Conservation (phyloP, 2,113 vertebrate genomes). For the Ictalurus furcatus region DNA sequence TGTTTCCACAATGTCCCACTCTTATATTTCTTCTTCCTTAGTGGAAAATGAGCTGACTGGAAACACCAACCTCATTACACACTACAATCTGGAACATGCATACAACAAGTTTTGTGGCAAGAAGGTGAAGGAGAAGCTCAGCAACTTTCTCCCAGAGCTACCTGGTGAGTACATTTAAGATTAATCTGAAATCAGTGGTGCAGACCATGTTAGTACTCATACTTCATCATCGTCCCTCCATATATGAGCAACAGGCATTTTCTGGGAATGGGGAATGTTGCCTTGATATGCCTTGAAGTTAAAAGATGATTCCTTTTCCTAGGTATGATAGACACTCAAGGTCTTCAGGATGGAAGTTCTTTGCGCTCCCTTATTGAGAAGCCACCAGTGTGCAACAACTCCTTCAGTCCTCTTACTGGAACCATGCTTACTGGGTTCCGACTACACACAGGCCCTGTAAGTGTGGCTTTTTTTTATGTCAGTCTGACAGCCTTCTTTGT, state of each 20-base stretch:
- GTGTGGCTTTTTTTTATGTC: conserved; percentile 26
- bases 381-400: conserved; percentile 91
- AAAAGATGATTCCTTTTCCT: conserved; percentile 10
- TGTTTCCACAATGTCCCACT: not conserved
- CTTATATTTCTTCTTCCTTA: conserved; percentile 55
- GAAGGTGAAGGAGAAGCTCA: conserved; percentile 98
- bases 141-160: conserved; percentile 95
- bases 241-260: not conserved
- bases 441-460: conserved; percentile 92
- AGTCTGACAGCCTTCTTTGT: not conserved
- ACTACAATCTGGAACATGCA: conserved; percentile 94
- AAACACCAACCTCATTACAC: conserved; percentile 95
- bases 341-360: conserved; percentile 93
- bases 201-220: not conserved
- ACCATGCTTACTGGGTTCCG: conserved; percentile 92
- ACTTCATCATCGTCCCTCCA: not conserved
- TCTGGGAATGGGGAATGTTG: not conserved
- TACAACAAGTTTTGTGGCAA: conserved; percentile 98
- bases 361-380: conserved; percentile 94
- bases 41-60: conserved; percentile 92
- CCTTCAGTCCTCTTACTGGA: conserved; percentile 91
- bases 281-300: not conserved
- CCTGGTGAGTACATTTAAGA: conserved; percentile 72
- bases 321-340: conserved; percentile 94
- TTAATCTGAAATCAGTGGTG: not conserved